Evolutionary conservation across 1,140 invertebrate species (phyloP), one percentile per base, ranked within the genome.

Genomic region (Gonioctena quinquepunctata): DNA sequence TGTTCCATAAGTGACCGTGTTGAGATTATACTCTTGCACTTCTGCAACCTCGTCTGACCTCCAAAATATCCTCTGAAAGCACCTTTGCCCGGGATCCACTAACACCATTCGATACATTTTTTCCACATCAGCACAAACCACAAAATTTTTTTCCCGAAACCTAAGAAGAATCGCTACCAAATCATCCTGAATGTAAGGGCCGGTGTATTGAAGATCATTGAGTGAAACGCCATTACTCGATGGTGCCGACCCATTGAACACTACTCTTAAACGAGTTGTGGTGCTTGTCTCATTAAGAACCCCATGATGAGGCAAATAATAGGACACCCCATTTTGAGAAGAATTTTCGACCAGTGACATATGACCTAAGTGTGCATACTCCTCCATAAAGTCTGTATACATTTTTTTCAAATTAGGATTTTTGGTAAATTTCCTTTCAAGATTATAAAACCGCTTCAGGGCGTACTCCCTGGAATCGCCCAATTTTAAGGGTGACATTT

Each of bases 241-340:
- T 11, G 19, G 13, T 16, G 22, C 1, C 22, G 8, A 60, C 7
- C 22, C 57, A 60, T 60, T 27, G n/a, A 60, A 60, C 8, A 60
- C 57, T 6, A 60, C 57, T 11, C 26, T 5, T 7, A 60, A 11
- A 1, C 27, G 25, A 2, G 26, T 60, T 25, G 57, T 60, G 25
- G 22, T 16, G 27, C 13, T 60, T 7, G 8, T 60, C 13, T 33
- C 23, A 60, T 60, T 16, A 1, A 60, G 2, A 1, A 60, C 57
- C 25, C 8, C 16, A n/a, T 60, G 26, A 18, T 33, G 57, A n/a
- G 57, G 57, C 6, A 33, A 8, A 27, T 27, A 60, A 22, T 60
- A 60, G 25, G 23, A 54, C n/a, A n/a, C n/a, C 69, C 1, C 77
- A 80, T 0, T 72, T 78, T 61, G 83, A 79, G 65, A 83, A 83